phyloP scores from a whole-genome alignment of 1,140 invertebrate genomes.

The Drosophila novamexicana region DNA sequence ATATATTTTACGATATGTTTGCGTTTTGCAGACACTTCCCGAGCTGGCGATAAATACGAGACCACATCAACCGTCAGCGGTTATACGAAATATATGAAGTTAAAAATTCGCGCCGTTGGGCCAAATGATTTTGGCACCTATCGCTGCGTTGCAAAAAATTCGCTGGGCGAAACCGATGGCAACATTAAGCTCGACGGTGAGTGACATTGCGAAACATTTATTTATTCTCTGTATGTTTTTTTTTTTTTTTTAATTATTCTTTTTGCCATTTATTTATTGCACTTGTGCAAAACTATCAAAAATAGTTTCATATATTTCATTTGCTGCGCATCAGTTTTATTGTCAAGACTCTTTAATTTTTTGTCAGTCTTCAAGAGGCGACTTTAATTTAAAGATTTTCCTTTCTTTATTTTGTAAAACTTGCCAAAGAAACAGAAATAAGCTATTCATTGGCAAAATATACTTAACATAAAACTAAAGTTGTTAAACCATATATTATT shows the following conservation, averaged over 20 bases:
- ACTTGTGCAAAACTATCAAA: conserved; percentile 17
- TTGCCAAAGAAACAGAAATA: background rate
- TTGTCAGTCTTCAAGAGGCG: background rate
- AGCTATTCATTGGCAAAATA: background rate
- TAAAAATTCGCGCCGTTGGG: conserved; percentile 92
- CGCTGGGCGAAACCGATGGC: conserved; percentile 95
- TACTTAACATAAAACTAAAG: background rate
- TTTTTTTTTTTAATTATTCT: conserved; percentile 29
- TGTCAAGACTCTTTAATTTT: background rate
- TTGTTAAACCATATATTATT: no score
- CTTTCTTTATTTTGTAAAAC: background rate
- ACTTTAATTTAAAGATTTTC: conserved; percentile 1
- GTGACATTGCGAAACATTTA: conserved; percentile 54
- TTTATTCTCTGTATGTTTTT: conserved; percentile 8
- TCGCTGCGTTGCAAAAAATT: conserved; percentile 97
- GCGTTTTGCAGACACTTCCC: conserved; percentile 73
- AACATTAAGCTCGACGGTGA: conserved; percentile 96
- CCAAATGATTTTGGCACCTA: conserved; percentile 93
- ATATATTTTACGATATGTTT: conserved; percentile 18
- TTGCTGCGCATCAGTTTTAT: background rate
- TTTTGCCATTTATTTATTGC: conserved; percentile 21
- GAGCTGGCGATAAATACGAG: conserved; percentile 93
- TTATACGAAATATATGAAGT: conserved; percentile 94
- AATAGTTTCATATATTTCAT: conserved; percentile 5
- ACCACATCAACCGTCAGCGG: conserved; percentile 91